A percentile compares a stretch with the other conserved stretches of the same genome.
Evolutionary conservation across 2,888 invertebrate genomes (phyloP).

Genomic region (Pachliopta kotzebuea): DNA sequence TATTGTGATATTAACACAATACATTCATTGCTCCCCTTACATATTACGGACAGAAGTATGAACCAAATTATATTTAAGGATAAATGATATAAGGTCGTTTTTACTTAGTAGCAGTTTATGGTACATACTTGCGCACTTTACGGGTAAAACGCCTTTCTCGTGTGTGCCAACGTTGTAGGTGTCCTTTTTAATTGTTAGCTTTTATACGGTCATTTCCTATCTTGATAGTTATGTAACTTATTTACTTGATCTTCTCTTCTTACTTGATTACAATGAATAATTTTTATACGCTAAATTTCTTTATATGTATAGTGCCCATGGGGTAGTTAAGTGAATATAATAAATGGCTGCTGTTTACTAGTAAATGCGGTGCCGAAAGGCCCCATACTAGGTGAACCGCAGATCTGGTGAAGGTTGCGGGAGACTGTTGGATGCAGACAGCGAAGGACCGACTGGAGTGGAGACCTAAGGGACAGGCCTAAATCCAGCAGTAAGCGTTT

Average conservation of each 20-base stretch:
- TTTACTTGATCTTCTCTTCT: background rate
- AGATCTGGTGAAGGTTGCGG: too few relatives aligned
- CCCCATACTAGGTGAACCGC: too few relatives aligned
- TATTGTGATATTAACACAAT: slow-evolving; percentile 80
- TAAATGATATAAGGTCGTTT: background rate
- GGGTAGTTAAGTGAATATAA: too few relatives aligned
- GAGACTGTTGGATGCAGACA: too few relatives aligned
- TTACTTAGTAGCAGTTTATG: background rate
- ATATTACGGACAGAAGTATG: slow-evolving; percentile 3
- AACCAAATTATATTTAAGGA: slow-evolving; percentile 2
- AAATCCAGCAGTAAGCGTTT: too few relatives aligned
- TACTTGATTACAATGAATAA: background rate
- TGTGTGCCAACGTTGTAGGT: slow-evolving; percentile 26
- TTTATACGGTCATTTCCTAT: slow-evolving; percentile 21
- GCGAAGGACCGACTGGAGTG: too few relatives aligned
- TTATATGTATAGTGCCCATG: too few relatives aligned
- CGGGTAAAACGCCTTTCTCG: slow-evolving; percentile 26
- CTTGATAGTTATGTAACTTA: background rate
- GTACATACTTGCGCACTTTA: slow-evolving; percentile 27
- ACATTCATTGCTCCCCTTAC: slow-evolving; percentile 51
- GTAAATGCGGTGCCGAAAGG: too few relatives aligned
- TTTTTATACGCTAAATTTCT: too few relatives aligned
- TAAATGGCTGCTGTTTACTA: too few relatives aligned
- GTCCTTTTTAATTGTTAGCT: slow-evolving; percentile 27
- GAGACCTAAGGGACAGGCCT: too few relatives aligned